Base-by-base conservation (phyloP, 2,797 vertebrate species). In the Lagorchestes hirsutus region DNA sequence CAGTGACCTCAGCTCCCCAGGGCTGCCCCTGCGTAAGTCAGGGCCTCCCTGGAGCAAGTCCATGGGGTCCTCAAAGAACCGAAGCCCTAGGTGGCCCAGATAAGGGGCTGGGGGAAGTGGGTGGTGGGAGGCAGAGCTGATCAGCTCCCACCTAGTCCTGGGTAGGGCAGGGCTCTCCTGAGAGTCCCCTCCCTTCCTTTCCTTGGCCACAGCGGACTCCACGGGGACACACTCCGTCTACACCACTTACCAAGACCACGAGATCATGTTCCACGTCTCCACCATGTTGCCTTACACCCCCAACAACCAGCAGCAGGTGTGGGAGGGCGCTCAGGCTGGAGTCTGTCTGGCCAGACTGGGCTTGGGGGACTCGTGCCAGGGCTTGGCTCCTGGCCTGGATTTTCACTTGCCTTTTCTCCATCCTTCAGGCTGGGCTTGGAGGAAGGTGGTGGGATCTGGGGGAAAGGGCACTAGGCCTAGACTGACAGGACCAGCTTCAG, bases 181-280 rank as follows among this genome's bases (percentile, higher is more conserved):
- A 59, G 34, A 28, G 93, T 31, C 92, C 92, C n/a, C 12, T 50
- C 91, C 92, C 52, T 55, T 93, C 92, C 90, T 57, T 31, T 93
- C 14, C 93, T 87, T 46, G 95, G 92, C 96, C 93, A 16, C 98
- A 99, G 99, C 99, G 31, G 99, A 99, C 96, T 99, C 99, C 34
- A 99, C 99, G 0, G 99, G 99, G 92, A 99, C 99, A 0, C 99
- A 99, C 96, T 99, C 99, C 1, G 99, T 99, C 92, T 99, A 99
- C 98, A 99, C 99, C 0, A 99, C 99, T 5, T 99, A 99, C 98
- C 99, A 99, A 98, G 99, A 99, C 98, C 99, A 99, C 5, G 99
- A 99, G 99, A 99, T 99, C 95, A 99, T 99, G 99, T 99, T 99
- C 98, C 99, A 99, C 11, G 99, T 99, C 93, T 99, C 99, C 92